Evolutionary conservation across 2,888 invertebrate species (phyloP).

Genomic region (Xestoiulus laeticollis): DNA sequence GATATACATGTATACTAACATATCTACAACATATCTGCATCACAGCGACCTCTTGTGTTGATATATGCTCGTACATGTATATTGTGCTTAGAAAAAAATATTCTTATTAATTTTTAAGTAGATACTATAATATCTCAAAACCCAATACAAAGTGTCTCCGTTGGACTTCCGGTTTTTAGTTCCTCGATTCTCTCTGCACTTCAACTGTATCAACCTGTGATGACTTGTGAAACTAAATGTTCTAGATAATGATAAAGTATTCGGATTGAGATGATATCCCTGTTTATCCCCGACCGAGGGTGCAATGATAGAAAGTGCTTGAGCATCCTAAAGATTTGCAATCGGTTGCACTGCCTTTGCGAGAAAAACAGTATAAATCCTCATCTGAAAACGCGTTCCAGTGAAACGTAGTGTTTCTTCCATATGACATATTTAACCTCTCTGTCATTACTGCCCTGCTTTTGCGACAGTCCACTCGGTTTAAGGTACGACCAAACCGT

Average conservation of each 20-base stretch:
- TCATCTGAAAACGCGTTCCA: background rate
- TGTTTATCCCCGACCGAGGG: background rate
- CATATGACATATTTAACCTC: background rate
- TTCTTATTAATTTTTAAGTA: no score
- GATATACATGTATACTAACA: no score
- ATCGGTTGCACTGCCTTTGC: background rate
- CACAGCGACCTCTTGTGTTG: no score
- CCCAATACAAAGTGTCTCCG: no score
- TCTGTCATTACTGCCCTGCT: background rate
- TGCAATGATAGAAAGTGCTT: background rate
- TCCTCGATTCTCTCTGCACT: no score
- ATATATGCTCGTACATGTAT: no score
- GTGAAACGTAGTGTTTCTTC: background rate
- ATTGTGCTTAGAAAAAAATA: no score
- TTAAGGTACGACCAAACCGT: background rate
- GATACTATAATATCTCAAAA: no score
- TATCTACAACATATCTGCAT: no score
- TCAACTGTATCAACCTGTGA: no score
- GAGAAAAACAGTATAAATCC: background rate
- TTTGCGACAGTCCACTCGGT: background rate
- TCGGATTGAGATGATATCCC: background rate
- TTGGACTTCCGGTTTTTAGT: no score
- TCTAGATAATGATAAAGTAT: background rate
- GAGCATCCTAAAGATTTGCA: conserved; percentile 11
- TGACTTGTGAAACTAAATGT: no score